Conservation (phyloP, 2,797 vertebrate species). For the Ctenopoma kingsleyae region DNA sequence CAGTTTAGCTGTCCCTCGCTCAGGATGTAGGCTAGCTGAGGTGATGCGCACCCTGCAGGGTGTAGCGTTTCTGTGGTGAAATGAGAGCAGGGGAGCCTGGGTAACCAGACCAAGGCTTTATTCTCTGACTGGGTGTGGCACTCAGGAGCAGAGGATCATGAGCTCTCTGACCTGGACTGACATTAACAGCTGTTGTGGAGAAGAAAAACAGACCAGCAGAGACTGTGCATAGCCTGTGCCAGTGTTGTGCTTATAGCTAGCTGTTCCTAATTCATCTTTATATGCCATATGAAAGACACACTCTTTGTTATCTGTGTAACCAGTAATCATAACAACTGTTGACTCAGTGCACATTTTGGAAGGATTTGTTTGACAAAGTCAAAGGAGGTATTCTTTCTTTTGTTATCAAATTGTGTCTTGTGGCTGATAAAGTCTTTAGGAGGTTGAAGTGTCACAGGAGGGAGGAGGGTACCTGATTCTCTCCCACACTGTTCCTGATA, state of each 20-base stretch:
- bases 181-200: slow-evolving; percentile 74
- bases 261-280: slow-evolving; percentile 66
- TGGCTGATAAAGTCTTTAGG: slow-evolving; percentile 37
- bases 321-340: slow-evolving; percentile 4
- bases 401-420: slow-evolving; percentile 21
- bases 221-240: slow-evolving; percentile 42
- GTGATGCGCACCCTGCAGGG: slow-evolving; percentile 71
- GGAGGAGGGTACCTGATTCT: slow-evolving; percentile 10
- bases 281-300: slow-evolving; percentile 38
- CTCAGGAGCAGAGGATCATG: slow-evolving; percentile 77
- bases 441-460: slow-evolving; percentile 49
- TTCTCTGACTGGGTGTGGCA: slow-evolving; percentile 75
- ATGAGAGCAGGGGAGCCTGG: slow-evolving; percentile 68
- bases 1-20: slow-evolving; percentile 42
- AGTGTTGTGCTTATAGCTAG: slow-evolving; percentile 54
- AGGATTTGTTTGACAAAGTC: slow-evolving; percentile 22
- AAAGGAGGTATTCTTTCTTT: slow-evolving; percentile 30
- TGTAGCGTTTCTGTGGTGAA: slow-evolving; percentile 77
- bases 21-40: slow-evolving; percentile 42
- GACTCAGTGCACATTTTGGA: slow-evolving; percentile 16
- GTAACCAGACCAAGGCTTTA: slow-evolving; percentile 79
- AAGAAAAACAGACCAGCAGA: slow-evolving; percentile 58
- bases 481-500: slow-evolving; percentile 5
- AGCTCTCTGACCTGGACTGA: slow-evolving; percentile 78
- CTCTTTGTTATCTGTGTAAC: slow-evolving; percentile 24